Evolutionary conservation across 2,113 vertebrate species (phyloP).

Genomic region (Lepus americanus): DNA sequence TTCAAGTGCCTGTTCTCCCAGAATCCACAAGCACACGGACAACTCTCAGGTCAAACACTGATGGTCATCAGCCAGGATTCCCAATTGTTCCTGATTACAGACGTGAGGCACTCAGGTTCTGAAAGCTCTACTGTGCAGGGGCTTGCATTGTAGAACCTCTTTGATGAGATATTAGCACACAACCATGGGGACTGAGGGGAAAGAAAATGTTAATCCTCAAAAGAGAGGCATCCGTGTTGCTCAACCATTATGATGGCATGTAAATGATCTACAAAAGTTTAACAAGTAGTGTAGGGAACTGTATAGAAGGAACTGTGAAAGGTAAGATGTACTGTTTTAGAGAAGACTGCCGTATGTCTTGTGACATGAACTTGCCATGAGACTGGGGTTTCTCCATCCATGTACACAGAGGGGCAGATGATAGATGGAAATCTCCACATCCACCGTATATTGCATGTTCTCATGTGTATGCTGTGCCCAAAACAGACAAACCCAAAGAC

Average conservation of each 20-base stretch:
- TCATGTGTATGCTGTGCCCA: background rate
- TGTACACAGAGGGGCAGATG: background rate
- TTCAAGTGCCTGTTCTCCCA: conserved; percentile 12
- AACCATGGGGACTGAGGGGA: background rate
- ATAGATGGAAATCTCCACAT: background rate
- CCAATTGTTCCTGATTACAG: background rate
- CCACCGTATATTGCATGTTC: background rate
- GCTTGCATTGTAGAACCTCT: background rate
- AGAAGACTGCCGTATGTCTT: background rate
- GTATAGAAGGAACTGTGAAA: too few relatives aligned
- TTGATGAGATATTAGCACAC: background rate
- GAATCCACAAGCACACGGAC: background rate
- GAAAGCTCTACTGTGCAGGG: background rate
- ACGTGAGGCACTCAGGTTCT: background rate
- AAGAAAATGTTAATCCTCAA: background rate
- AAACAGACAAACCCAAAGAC: background rate
- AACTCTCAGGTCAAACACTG: conserved; percentile 5
- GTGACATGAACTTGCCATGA: conserved; percentile 15
- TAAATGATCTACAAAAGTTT: background rate
- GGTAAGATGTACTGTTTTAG: too few relatives aligned
- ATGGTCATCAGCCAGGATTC: background rate
- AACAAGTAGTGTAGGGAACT: background rate
- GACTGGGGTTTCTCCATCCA: background rate
- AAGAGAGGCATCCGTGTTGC: background rate
- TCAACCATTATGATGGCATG: background rate